Base-by-base conservation (phyloP, 1,140 invertebrate species). In the Drosophila trapezifrons region DNA sequence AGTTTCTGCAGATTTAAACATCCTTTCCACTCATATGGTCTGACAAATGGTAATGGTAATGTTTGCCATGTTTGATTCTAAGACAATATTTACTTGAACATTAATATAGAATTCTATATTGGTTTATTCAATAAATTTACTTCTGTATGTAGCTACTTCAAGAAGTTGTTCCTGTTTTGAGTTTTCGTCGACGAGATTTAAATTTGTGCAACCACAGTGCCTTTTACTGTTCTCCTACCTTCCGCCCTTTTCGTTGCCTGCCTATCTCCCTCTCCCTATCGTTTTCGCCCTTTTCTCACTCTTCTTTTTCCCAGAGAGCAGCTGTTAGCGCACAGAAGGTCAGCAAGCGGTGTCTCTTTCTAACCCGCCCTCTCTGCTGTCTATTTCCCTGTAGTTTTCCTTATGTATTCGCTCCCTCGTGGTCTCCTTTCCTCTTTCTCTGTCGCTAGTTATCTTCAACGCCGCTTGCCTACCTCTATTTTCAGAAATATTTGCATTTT, bases 281-380 rank as follows among this genome's bases (percentile, higher is more conserved):
- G 38, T 47, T 42, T 55, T 56, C 37, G 51, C 46, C 67, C 67
- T 72, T 37, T 37, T n/a, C 35, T 22, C 29, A 32, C 27, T 45
- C 62, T 57, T 38, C 25, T 32, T 49, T 27, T 20, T 12, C 12
- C 17, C 47, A 32, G 37, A 51, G 55, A 76, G 73, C 72, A 76
- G 73, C 73, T 76, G 73, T 76, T 76, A 45, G 37, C 51, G 27
- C 40, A 37, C 13, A 13, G 40, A 76, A 55, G 57, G 70, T 35
- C 18, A 40, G 35, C 49, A 65, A 67, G 45, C 32, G 37, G 63
- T 15, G 38, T 76, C 27, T 42, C 32, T 22, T 37, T 47, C 54
- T 43, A 17, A n/a, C 27, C 55, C 49, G 63, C 37, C 42, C 18
- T 43, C 13, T 52, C 38, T 13, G 6, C 25, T n/a, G 18, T 20